phyloP scores from a whole-genome alignment of 2,113 vertebrate genomes.

The Siphamia tubifer region DNA sequence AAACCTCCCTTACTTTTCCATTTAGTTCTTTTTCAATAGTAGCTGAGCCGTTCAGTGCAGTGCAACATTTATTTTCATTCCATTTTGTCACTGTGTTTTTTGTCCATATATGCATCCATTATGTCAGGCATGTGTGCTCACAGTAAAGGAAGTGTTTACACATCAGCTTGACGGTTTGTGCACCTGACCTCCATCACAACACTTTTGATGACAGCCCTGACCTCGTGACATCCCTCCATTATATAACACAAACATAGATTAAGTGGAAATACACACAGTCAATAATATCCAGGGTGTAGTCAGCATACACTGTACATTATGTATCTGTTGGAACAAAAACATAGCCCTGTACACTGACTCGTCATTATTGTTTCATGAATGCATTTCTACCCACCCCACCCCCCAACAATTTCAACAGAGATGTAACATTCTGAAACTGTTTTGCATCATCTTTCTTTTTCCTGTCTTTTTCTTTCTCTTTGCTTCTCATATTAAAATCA shows the following conservation, averaged over 20 bases:
- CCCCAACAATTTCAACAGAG: not conserved
- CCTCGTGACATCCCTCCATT: conserved; percentile 1
- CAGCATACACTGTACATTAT: no score
- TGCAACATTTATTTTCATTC: not conserved
- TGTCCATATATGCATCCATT: conserved; percentile 1
- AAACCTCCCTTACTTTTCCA: not conserved
- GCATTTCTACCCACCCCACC: no score
- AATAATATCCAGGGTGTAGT: no score
- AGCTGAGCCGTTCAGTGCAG: not conserved
- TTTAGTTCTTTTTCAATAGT: conserved; percentile 3
- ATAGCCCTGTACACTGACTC: no score
- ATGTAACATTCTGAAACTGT: not conserved
- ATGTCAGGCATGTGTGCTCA: not conserved
- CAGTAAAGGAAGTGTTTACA: conserved; percentile 2
- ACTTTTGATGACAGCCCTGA: not conserved
- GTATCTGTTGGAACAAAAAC: no score
- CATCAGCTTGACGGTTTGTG: conserved; percentile 1
- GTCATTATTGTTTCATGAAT: no score
- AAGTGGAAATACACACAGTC: not conserved
- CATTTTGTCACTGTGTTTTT: not conserved
- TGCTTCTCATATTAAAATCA: conserved; percentile 29
- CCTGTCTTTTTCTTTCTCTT: not conserved
- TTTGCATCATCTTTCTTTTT: not conserved
- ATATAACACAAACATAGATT: conserved; percentile 1
- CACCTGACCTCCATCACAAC: conserved; percentile 19